Conservation (phyloP, 2,888 invertebrate species). For the Thelaira solivaga region DNA sequence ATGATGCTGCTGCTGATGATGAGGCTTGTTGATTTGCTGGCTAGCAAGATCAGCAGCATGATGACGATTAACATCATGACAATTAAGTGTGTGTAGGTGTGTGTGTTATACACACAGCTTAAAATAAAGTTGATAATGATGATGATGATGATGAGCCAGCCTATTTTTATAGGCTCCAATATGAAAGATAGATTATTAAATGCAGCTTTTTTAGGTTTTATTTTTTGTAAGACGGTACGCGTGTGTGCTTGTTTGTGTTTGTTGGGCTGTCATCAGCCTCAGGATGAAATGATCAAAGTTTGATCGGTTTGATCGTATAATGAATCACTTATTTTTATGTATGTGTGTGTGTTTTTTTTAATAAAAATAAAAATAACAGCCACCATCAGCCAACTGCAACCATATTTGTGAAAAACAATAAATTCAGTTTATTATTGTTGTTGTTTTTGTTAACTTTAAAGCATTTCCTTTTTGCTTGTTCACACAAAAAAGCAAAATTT, state of each 20-base stretch:
- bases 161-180: too few species aligned
- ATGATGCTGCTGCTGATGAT: too few species aligned
- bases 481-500: not conserved
- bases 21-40: slow-evolving; percentile 30
- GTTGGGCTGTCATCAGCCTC: slow-evolving; percentile 76
- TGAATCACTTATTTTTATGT: slow-evolving; percentile 69
- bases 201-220: not conserved
- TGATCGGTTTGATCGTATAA: slow-evolving; percentile 76
- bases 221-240: not conserved
- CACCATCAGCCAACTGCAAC: slow-evolving; percentile 4
- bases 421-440: too few species aligned
- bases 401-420: slow-evolving; percentile 8
- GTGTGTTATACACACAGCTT: slow-evolving; percentile 16
- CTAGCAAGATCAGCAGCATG: not conserved
- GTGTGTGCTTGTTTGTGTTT: slow-evolving; percentile 61
- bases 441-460: slow-evolving; percentile 23
- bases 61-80: slow-evolving; percentile 13
- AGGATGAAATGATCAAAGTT: slow-evolving; percentile 76
- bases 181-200: slow-evolving; percentile 34
- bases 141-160: too few species aligned
- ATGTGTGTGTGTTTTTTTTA: slow-evolving; percentile 41
- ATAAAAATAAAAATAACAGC: not conserved
- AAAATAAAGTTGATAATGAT: slow-evolving; percentile 38
- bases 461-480: slow-evolving; percentile 32
- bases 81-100: not conserved